Evolutionary conservation across 2,888 invertebrate species (phyloP).

Genomic region (Oscheius myriophilus): DNA sequence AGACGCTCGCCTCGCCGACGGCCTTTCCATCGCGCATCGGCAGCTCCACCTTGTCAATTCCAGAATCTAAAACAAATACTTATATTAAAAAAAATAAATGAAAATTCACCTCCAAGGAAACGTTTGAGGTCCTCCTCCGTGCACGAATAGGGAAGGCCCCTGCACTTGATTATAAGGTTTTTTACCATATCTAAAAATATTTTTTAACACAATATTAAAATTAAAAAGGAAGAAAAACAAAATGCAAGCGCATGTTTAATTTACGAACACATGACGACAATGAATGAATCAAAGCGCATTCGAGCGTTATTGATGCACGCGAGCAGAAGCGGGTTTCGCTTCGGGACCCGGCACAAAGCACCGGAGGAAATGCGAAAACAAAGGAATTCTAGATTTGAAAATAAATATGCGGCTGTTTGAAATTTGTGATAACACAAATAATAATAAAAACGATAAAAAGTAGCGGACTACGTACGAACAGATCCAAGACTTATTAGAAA

Average conservation of each 20-base stretch:
- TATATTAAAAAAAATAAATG: background rate
- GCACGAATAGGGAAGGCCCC: constrained; percentile 28
- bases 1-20: constrained; percentile 40
- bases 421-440: too few relatives aligned
- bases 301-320: background rate
- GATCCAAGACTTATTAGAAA: too few relatives aligned
- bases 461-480: too few relatives aligned
- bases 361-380: too few relatives aligned
- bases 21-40: constrained; percentile 42
- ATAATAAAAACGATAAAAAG: too few relatives aligned
- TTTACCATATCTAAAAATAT: constrained; percentile 27
- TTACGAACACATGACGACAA: background rate
- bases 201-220: background rate
- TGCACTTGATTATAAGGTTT: constrained; percentile 26
- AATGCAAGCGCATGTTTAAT: background rate
- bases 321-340: too few relatives aligned
- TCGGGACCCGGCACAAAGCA: too few relatives aligned
- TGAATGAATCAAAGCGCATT: background rate
- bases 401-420: too few relatives aligned
- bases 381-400: too few relatives aligned
- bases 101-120: constrained; percentile 45
- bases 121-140: constrained; percentile 41
- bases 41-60: constrained; percentile 41
- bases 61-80: constrained; percentile 34
- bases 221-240: background rate